A percentile compares a stretch with the other conserved stretches of the same genome.
phyloP scores from a whole-genome alignment of 2,797 vertebrate genomes.

The Numenius phaeopus region DNA sequence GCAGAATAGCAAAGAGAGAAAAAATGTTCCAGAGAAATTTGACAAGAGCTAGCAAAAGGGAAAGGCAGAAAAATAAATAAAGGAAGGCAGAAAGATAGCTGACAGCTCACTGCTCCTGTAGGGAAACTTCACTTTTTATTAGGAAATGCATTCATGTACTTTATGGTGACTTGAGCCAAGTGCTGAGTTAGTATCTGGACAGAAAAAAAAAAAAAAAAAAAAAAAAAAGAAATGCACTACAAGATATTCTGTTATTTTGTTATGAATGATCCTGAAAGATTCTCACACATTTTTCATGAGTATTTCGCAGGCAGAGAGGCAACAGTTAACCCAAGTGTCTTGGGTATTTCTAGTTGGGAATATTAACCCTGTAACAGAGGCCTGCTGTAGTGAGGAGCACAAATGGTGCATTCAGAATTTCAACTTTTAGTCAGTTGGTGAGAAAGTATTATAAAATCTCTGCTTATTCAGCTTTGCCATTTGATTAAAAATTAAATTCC shows the following conservation, averaged over 20 bases:
- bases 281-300: background rate
- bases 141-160: conserved; percentile 42
- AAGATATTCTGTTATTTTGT: background rate
- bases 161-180: conserved; percentile 44
- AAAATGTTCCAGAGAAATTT: conserved; percentile 44
- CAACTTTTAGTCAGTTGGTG: background rate
- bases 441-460: background rate
- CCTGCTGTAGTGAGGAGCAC: background rate
- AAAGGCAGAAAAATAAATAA: conserved; percentile 56
- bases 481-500: conserved; percentile 3
- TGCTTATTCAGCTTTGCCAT: background rate
- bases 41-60: conserved; percentile 26
- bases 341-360: background rate
- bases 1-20: background rate
- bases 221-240: background rate
- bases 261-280: background rate
- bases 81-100: conserved; percentile 39
- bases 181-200: conserved; percentile 20
- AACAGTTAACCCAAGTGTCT: background rate
- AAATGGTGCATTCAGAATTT: background rate
- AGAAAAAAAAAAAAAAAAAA: background rate
- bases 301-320: background rate
- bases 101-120: conserved; percentile 21
- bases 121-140: conserved; percentile 52
- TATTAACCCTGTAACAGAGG: background rate